phyloP scores from a whole-genome alignment of 2,888 invertebrate species.

The Nebria brevicollis region DNA sequence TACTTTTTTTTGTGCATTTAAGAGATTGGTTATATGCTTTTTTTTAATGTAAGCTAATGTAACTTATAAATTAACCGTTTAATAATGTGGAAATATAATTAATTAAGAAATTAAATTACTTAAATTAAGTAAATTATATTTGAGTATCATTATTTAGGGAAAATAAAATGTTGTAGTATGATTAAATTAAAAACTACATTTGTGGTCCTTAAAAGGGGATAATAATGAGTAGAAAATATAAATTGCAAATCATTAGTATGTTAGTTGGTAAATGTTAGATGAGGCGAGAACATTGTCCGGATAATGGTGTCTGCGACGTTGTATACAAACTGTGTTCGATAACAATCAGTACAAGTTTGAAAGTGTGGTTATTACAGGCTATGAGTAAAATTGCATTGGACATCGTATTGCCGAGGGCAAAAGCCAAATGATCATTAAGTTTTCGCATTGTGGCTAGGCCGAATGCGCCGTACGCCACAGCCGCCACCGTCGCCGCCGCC shows the following conservation, averaged over 20 bases:
- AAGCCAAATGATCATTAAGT: conserved; percentile 36
- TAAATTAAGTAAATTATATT: no score
- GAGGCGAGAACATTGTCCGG: not conserved
- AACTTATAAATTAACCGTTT: no score
- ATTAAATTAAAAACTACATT: no score
- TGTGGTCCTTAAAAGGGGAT: no score
- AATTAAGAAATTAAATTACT: no score
- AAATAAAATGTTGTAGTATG: no score
- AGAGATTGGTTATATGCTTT: no score
- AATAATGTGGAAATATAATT: no score
- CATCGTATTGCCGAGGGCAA: conserved; percentile 30
- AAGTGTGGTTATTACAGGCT: conserved; percentile 26
- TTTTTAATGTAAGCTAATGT: no score
- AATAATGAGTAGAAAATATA: no score
- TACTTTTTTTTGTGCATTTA: no score
- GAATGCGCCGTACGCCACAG: conserved; percentile 62
- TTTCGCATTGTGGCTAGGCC: conserved; percentile 26
- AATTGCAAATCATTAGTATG: not conserved
- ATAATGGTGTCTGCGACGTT: not conserved
- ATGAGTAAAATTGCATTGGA: conserved; percentile 24
- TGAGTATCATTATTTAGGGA: no score
- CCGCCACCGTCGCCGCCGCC: conserved; percentile 63
- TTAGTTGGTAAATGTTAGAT: not conserved
- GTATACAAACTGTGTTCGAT: conserved; percentile 5
- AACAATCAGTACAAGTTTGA: conserved; percentile 12